Evolutionary conservation across 2,113 vertebrate species (phyloP).

Genomic region (Corythornis madagascariensis): DNA sequence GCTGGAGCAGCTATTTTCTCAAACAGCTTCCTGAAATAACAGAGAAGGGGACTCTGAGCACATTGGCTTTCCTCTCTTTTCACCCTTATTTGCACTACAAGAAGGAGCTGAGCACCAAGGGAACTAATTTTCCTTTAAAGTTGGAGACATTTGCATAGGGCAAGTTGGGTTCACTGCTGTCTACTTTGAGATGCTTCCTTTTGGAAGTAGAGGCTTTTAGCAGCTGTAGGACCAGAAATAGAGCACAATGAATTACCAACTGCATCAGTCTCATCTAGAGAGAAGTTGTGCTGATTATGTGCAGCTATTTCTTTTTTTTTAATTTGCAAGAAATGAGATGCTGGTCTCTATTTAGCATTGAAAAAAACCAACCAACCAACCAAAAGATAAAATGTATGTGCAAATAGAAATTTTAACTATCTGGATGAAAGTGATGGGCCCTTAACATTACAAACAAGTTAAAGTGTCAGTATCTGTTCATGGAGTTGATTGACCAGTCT

Average conservation of each 20-base stretch:
- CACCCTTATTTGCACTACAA: conserved; percentile 31
- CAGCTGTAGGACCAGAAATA: conserved; percentile 17
- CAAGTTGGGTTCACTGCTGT: not conserved
- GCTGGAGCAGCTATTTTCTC: not conserved
- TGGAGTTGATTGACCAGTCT: not conserved
- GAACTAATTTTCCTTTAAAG: not conserved
- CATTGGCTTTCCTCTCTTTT: not conserved
- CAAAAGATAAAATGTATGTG: not conserved
- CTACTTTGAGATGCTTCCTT: not conserved
- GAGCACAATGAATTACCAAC: not conserved
- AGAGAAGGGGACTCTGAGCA: not conserved
- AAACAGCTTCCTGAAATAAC: not conserved
- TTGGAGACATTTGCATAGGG: not conserved
- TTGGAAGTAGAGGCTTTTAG: not conserved
- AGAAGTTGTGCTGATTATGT: not conserved
- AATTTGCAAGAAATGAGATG: conserved; percentile 10
- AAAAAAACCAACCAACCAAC: not conserved
- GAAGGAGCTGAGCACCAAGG: not conserved
- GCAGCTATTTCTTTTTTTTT: not conserved
- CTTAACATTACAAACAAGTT: not conserved
- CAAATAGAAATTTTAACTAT: not conserved
- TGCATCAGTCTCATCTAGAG: not conserved
- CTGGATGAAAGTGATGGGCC: not conserved
- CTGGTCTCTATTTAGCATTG: not conserved
- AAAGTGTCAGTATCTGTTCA: not conserved